phyloP scores from a whole-genome alignment of 64 coral and sea anemone species.

The Montipora efflorescens region DNA sequence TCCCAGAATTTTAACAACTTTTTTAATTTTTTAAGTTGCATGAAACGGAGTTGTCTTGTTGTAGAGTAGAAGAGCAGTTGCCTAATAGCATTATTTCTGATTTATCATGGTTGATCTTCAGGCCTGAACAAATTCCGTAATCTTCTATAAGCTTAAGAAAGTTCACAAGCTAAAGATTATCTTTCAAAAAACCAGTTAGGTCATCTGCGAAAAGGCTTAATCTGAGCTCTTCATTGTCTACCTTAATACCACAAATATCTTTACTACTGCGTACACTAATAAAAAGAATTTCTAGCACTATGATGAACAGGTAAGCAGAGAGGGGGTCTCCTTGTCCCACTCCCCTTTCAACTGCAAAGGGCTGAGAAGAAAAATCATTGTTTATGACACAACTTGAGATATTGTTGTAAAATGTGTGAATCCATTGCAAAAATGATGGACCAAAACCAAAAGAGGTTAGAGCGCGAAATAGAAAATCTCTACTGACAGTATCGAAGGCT shows the following conservation, averaged over 20 bases:
- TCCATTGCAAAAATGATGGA: background rate
- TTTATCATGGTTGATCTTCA: background rate
- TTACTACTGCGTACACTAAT: background rate
- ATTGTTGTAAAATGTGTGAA: background rate
- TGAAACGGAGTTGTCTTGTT: background rate
- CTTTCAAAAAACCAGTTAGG: background rate
- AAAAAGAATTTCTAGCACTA: background rate
- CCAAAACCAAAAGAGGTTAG: background rate
- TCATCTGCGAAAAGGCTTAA: background rate
- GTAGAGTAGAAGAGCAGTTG: background rate
- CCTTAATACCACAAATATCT: background rate
- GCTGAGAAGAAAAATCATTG: background rate
- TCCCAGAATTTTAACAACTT: background rate
- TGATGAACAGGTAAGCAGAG: background rate
- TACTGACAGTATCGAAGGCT: no score
- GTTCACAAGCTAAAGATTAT: background rate
- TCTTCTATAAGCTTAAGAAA: background rate
- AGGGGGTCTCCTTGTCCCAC: slow-evolving; percentile 7
- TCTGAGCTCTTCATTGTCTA: slow-evolving; percentile 2
- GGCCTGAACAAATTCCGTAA: background rate
- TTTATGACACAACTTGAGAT: background rate
- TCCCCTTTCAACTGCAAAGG: background rate
- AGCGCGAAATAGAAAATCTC: background rate
- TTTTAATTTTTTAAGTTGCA: background rate
- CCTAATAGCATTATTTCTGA: background rate